Base-by-base conservation (phyloP, 2,797 vertebrate genomes). In the Pipistrellus kuhlii region DNA sequence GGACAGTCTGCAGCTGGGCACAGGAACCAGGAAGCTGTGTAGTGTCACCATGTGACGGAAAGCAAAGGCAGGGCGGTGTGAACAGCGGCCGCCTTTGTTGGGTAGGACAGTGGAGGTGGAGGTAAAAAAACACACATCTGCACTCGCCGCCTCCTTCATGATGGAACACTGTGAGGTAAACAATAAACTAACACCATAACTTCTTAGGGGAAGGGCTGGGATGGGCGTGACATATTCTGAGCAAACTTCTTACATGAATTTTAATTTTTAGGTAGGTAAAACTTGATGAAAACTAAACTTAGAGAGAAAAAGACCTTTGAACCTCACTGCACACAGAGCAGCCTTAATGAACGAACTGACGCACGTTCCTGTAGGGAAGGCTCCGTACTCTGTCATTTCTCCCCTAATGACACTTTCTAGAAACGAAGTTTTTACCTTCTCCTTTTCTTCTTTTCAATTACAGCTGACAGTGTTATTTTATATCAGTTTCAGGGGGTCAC, bases 1-100 rank as follows among this genome's bases (percentile, higher is more conserved):
- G 18, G 59, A 20, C 1, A n/a, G 32, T 5, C 30, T 3, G 5
- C 8, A 38, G 1, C 1, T 3, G 1, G 32, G 55, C 6, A 85
- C 48, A 71, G 25, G 69, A 57, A 27, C 1, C 11, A 27, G 18
- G 44, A 44, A 48, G n/a, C 25, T 48, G 8, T 4, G 35, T 5
- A 38, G 38, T 25, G n/a, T 48, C 30, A 17, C 8, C n/a, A n/a
- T n/a, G n/a, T 21, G 32, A 83, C 1, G 6, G 38, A 41, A 41
- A 41, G 38, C 38, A 6, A 41, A 7, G 38, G 38, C 38, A 41
- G 6, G 38, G 38, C 38, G 38, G 38, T 41, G 38, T 41, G 38
- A 41, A 41, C 38, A 41, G 38, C 23, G 25, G 55, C 18, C 15
- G 23, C 73, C 46, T 10, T 32, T 64, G 27, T 62, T 55, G 48